Base-by-base conservation (phyloP, 2,113 vertebrate genomes). In the Scatophagus argus region DNA sequence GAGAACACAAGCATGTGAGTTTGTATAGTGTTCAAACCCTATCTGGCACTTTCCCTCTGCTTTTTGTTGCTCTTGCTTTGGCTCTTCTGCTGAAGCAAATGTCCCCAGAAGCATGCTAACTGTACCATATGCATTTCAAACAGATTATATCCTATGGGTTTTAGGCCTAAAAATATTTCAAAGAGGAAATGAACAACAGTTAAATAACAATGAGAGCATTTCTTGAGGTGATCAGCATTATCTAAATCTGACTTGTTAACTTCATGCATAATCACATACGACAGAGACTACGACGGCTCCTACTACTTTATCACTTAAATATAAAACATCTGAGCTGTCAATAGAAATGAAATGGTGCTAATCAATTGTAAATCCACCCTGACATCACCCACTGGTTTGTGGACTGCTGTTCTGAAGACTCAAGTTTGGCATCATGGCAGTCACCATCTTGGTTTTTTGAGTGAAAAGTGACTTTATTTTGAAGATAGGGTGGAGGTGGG, bases 111-210 rank as follows among this genome's bases (percentile, higher is more conserved):
- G 79, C 70, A 34, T 19, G 41, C 63, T 72, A 56, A 77, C 68
- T 80, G 56, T 56, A 73, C 49, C 16, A 44, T 75, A 71, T 59
- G 69, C 81, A 62, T 85, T 82, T 87, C 87, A 86, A 86, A 72
- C 54, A 31, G 19, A 74, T 54, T 5, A 17, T 49, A 34, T 69
- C 72, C 80, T 63, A 1, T 59, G 77, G 67, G 66, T 59, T 36
- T 8, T 1, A 9, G 31, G 62, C 39, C 79, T 63, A 75, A 79
- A 87, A 85, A 85, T 82, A 83, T 80, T 67, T 88, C 82, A 80
- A 82, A 88, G 81, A 49, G 39, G n/a, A 74, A 56, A 77, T 23
- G 46, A 88, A 64, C 63, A 72, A 88, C 70, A 79, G 38, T 68
- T 74, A 74, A 62, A 69, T 31, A 81, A 85, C 36, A 72, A 52